Conservation (phyloP, 2,113 vertebrate genomes). For the Chelonoidis abingdonii region DNA sequence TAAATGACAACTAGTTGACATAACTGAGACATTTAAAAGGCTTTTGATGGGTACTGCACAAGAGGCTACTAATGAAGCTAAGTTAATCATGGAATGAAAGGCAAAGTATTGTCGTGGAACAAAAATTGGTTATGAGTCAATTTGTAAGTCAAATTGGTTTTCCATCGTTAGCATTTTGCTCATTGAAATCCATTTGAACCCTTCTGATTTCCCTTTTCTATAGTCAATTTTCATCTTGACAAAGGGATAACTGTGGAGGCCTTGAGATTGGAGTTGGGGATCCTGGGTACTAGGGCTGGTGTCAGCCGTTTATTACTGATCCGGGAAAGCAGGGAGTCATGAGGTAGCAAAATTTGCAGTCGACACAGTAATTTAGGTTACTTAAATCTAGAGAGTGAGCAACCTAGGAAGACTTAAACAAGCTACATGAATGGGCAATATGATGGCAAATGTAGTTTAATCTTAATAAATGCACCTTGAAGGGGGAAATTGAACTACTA, state of each 20-base stretch:
- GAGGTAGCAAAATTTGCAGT: not conserved
- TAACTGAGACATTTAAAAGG: not conserved
- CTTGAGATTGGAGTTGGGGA: not conserved
- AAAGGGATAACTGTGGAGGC: not conserved
- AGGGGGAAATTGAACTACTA: not conserved
- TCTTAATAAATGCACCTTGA: not conserved
- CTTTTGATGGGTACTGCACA: fast-evolving
- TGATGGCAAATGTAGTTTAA: not conserved
- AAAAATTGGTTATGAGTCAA: fast-evolving
- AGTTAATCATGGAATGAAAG: not conserved
- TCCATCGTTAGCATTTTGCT: no score
- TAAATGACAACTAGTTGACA: not conserved
- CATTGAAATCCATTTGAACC: no score
- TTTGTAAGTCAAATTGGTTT: no score
- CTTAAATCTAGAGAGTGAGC: not conserved
- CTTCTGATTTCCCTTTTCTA: no score
- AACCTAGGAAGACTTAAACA: not conserved
- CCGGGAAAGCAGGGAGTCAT: not conserved
- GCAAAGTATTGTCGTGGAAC: not conserved
- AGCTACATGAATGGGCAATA: not conserved
- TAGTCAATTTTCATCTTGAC: not conserved
- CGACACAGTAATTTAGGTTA: not conserved
- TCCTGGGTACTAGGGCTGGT: not conserved
- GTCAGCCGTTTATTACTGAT: not conserved
- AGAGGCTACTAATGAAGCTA: not conserved